Percentiles rank a stretch among this genome's conserved stretches.
Evolutionary conservation across 2,797 vertebrate species (phyloP).

Genomic region (Xenopus petersii): DNA sequence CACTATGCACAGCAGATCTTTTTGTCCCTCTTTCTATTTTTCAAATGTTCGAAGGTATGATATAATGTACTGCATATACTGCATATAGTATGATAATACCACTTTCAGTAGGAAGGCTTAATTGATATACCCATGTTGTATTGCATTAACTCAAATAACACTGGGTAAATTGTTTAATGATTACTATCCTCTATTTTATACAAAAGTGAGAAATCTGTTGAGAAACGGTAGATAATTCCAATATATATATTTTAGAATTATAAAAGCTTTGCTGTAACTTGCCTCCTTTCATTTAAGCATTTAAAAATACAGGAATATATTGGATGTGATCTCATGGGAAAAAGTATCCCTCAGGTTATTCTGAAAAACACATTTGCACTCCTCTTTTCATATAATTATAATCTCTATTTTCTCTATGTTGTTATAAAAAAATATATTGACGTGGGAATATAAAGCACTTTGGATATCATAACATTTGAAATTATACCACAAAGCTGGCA

Average conservation of each 20-base stretch:
- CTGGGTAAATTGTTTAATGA: too few species aligned
- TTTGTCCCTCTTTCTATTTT: too few species aligned
- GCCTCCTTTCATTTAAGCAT: conserved; percentile 3
- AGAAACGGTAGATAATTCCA: too few species aligned
- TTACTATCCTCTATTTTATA: too few species aligned
- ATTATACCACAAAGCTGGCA: not conserved
- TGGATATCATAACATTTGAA: not conserved
- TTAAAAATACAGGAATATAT: conserved; percentile 2
- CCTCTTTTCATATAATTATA: not conserved
- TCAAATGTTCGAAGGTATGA: too few species aligned
- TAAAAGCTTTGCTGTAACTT: conserved; percentile 15
- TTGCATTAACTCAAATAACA: too few species aligned
- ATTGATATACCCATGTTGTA: too few species aligned
- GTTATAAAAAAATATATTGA: conserved; percentile 1
- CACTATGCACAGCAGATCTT: too few species aligned
- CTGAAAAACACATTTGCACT: not conserved
- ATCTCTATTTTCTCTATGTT: not conserved
- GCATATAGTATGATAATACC: too few species aligned
- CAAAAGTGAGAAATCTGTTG: too few species aligned
- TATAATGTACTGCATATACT: too few species aligned
- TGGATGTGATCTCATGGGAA: not conserved
- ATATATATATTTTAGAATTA: not conserved
- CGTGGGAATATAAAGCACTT: not conserved
- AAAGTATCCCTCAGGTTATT: conserved; percentile 1
- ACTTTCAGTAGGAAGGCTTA: too few species aligned